A percentile compares a stretch with the other conserved stretches of the same genome.
phyloP scores from a whole-genome alignment of 1,140 invertebrate species.

The Proctacanthus coquilletti region DNA sequence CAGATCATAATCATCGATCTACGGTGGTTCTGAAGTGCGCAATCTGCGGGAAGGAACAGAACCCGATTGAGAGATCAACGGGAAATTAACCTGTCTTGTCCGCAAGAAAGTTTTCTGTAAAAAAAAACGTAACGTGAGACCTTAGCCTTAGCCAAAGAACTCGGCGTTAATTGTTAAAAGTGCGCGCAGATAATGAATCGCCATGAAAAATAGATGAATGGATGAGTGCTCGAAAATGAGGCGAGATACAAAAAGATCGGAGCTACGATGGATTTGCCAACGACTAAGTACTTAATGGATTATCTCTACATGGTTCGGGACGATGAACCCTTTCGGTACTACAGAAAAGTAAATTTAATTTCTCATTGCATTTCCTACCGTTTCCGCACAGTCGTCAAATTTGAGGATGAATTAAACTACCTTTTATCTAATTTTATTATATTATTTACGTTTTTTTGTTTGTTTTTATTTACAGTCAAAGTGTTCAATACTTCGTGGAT shows the following conservation, averaged over 20 bases:
- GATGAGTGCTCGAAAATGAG: no score
- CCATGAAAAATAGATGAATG: no score
- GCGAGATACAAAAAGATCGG: slow-evolving; percentile 24
- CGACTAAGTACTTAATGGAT: slow-evolving; percentile 29
- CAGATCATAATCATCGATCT: no score
- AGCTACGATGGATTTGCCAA: slow-evolving; percentile 30
- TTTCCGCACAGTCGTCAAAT: neutral
- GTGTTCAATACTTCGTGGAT: slow-evolving; percentile 29
- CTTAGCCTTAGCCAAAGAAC: no score
- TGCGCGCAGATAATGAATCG: no score
- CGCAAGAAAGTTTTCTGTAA: no score
- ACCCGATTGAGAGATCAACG: no score
- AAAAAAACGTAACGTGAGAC: no score
- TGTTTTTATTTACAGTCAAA: slow-evolving; percentile 21
- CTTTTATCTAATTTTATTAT: neutral
- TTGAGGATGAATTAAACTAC: neutral
- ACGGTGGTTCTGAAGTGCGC: no score
- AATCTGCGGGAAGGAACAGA: no score
- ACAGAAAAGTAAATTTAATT: slow-evolving; percentile 26
- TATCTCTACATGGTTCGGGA: slow-evolving; percentile 29
- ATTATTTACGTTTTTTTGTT: slow-evolving; percentile 4
- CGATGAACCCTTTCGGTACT: slow-evolving; percentile 29
- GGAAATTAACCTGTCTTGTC: no score
- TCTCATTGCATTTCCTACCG: slow-evolving; percentile 3
- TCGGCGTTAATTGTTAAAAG: no score